These are phyloP conservation scores for Prunella himalayana DNA, from an alignment of 2,113 vertebrate species.

Conservation along the genomic window DNA sequence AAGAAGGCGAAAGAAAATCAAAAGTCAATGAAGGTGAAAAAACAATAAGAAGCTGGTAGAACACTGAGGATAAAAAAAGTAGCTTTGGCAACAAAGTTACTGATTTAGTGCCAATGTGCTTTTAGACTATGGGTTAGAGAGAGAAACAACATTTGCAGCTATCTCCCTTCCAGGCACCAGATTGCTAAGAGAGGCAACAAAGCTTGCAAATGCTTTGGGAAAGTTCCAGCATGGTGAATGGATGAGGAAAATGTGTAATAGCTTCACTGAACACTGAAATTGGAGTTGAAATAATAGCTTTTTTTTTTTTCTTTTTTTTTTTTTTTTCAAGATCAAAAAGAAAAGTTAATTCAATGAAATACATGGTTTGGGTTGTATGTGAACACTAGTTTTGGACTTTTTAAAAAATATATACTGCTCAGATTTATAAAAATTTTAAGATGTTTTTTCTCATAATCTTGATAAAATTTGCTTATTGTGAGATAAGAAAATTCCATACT, in stretches of 20 bases:
- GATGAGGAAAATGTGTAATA: not conserved
- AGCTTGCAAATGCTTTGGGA: not conserved
- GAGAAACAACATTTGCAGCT: not conserved
- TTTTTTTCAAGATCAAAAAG: not conserved
- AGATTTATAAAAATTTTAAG: not conserved
- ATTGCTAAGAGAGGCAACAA: not conserved
- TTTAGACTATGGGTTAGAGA: not conserved
- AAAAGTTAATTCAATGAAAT: not conserved
- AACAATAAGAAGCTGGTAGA: not conserved
- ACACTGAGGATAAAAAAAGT: not conserved
- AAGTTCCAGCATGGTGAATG: not conserved
- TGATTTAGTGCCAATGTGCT: not conserved
- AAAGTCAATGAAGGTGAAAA: not conserved
- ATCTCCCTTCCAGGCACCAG: not conserved
- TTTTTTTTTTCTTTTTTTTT: too few relatives aligned
- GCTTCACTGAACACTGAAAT: not conserved
- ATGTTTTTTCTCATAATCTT: not conserved
- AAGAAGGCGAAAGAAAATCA: not conserved
- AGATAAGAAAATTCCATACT: not conserved
- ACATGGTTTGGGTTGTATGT: not conserved
- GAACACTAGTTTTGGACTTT: not conserved
- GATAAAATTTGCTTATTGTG: not conserved
- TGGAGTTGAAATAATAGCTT: not conserved
- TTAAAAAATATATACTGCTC: not conserved
- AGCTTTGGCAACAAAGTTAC: not conserved